Base-by-base conservation (phyloP, 2,888 invertebrate species). In the Heliconius aoede region DNA sequence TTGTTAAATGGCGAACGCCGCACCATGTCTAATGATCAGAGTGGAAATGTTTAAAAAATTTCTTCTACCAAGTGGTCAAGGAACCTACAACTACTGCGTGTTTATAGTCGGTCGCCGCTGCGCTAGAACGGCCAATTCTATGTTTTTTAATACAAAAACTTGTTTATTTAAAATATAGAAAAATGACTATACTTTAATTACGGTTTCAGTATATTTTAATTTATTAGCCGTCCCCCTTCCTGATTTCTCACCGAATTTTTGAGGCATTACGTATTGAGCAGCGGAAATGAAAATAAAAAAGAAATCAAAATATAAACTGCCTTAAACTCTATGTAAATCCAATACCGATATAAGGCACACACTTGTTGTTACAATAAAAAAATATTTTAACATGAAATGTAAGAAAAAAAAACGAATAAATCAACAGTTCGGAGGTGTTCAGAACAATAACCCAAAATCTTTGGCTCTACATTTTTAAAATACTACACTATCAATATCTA, bases 401-500 rank as follows among this genome's bases (percentile, higher is more conserved):
- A 55, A 55, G 7, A 55, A 24, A 55, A 21, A 46, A 51, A 30
- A 26, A 18, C 26, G 13, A 60, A 72, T 72, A 72, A 72, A 72
- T 72, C 72, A 72, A 61, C 36, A 36, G 60, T 60, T 40, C 28
- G 26, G 30, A 69, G 72, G 58, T 72, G 72, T 46, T 24, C 61
- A 69, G 30, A 30, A 69, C 62, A 62, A 74, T 69, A 21, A 28
- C 21, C 28, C 13, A 55, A 74, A 32, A 18, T 26, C 32, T 67
- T 36, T 26, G 40, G 15, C 58, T 61, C 7, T 32, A 24, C 69
- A 55, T 61, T 24, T 32, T 32, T 32, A 40, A 69, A 71, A 73
- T 62, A 62, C 69, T 36, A 60, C 51, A 76, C 71, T 72, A 76
- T 76, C 75, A 76, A 76, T 76, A 64, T 76, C 75, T 65, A 76